Evolutionary conservation across 2,888 invertebrate species (phyloP).

Genomic region (Hydriomena furcata): DNA sequence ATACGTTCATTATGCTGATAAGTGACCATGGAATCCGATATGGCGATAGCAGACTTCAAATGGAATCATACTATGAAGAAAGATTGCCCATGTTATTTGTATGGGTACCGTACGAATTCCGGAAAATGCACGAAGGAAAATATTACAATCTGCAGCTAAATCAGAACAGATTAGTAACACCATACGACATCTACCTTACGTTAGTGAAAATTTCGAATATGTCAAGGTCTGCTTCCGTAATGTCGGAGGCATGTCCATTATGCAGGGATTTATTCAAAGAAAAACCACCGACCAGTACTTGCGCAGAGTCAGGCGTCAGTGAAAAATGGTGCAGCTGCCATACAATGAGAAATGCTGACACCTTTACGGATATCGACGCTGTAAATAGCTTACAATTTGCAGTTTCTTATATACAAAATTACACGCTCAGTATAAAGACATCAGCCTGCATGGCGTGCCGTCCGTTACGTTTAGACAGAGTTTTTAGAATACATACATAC

Average conservation of each 20-base stretch:
- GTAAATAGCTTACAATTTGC: constrained; percentile 70
- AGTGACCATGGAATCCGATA: constrained; percentile 91
- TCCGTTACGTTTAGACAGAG: constrained; percentile 69
- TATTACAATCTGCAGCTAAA: constrained; percentile 84
- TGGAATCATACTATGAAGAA: constrained; percentile 91
- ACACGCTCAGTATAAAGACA: constrained; percentile 46
- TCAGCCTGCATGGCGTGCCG: constrained; percentile 69
- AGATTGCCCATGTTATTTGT: constrained; percentile 89
- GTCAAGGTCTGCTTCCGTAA: constrained; percentile 77
- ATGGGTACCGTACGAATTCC: constrained; percentile 86
- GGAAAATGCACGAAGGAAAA: constrained; percentile 77
- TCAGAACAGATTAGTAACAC: constrained; percentile 86
- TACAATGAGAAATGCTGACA: constrained; percentile 46
- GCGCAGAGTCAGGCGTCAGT: constrained; percentile 85
- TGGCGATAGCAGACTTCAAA: constrained; percentile 83
- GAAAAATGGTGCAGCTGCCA: constrained; percentile 90
- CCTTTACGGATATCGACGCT: constrained; percentile 46
- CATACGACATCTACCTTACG: constrained; percentile 89
- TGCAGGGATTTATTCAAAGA: constrained; percentile 85
- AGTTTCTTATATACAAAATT: constrained; percentile 50
- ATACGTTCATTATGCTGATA: constrained; percentile 87
- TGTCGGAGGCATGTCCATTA: constrained; percentile 82
- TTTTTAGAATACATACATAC: constrained; percentile 71
- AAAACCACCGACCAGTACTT: constrained; percentile 83
- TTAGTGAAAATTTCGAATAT: constrained; percentile 71